Percentiles rank a stretch among this genome's conserved stretches.
Conservation (phyloP, 2,797 vertebrate genomes). For the Poeciliopsis presidionis region DNA sequence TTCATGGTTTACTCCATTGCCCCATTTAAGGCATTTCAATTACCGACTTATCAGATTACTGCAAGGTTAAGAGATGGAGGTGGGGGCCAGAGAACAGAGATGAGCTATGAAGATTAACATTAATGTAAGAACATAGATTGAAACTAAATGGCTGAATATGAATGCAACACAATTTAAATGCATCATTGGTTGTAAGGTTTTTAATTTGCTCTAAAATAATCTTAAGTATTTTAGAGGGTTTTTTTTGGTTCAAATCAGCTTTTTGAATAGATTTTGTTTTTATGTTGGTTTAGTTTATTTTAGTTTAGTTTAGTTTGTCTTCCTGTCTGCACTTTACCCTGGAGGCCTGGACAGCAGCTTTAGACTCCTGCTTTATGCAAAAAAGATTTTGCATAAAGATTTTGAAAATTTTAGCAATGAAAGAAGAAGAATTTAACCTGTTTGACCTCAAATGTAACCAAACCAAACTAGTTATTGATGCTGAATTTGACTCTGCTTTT, state of each 20-base stretch:
- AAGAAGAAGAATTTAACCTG: not conserved
- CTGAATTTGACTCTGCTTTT: not conserved
- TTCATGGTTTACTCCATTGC: constrained; percentile 26
- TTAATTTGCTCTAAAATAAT: not conserved
- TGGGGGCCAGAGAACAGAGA: not conserved
- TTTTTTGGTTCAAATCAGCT: not conserved
- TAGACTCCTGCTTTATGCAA: not conserved
- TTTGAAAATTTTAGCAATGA: no score
- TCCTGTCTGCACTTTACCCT: not conserved
- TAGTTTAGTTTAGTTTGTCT: not conserved
- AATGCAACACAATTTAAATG: not conserved
- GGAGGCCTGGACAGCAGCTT: not conserved
- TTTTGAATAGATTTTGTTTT: not conserved
- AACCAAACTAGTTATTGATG: not conserved
- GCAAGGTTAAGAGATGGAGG: constrained; percentile 24
- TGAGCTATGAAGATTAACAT: not conserved
- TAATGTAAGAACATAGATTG: not conserved
- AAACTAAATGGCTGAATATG: not conserved
- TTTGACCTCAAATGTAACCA: constrained; percentile 8
- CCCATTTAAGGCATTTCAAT: constrained; percentile 61
- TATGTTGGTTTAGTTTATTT: not conserved
- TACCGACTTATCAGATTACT: constrained; percentile 72
- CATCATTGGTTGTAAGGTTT: not conserved
- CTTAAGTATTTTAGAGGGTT: not conserved
- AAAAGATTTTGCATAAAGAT: no score